Base-by-base conservation (phyloP, 2,888 invertebrate genomes). In the Drosophila neotestacea region DNA sequence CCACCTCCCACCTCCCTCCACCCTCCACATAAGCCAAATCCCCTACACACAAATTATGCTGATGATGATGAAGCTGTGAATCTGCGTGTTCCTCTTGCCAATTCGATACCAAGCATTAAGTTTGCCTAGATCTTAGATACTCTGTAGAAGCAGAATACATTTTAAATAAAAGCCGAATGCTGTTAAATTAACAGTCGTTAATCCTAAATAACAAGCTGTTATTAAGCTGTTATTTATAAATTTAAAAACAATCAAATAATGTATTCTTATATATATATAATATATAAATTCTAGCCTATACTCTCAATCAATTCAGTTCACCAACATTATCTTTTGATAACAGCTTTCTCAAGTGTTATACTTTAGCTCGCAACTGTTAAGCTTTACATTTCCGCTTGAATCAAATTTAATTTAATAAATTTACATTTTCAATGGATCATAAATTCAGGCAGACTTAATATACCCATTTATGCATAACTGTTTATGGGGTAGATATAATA, bases 21-120 rank as follows among this genome's bases (percentile, higher is more conserved):
- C 16, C 11, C 59, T 32, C 10, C 16, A 7, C 16, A 7, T 32
- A 10, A n/a, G 10, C n/a, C 28, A n/a, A 65, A 36, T 1, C 51
- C 61, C 38, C 73, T 41, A 55, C 61, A 70, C 74, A 61, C n/a
- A 69, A 74, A 74, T 74, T 62, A 70, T 65, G 34, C 42, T 46
- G 52, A 69, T 51, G 51, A 42, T 51, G 59, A 63, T 58, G 39
- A 62, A 59, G 55, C 51, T 75, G 71, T 59, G 70, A 9, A 44
- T 42, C 34, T 13, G 9, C 2, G 2, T 1, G 22, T 22, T 22
- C 22, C 22, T 22, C 6, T 32, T 32, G 32, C 32, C 32, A 32
- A 50, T 50, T 50, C 34, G 34, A 9, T 2, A 34, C 5, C 16
- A 22, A 5, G 30, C 48, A 4, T 1, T 2, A 4, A 16, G 6